Base-by-base conservation (phyloP, 2,113 vertebrate genomes). In the Columba janthina region DNA sequence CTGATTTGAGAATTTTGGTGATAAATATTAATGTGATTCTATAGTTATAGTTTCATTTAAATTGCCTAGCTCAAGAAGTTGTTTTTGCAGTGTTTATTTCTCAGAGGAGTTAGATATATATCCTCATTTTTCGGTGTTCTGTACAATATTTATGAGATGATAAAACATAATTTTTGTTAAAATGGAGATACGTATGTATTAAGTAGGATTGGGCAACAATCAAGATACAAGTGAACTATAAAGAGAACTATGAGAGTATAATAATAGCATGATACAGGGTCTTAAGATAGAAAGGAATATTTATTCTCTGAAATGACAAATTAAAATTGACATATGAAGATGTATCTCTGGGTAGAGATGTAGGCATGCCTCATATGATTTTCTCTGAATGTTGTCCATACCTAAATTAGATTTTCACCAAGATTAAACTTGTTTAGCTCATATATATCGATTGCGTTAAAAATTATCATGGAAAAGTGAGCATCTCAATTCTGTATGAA, bases 321-420 rank as follows among this genome's bases (percentile, higher is more conserved):
- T 82, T 64, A 94, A 64, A 74, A 28, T 46, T 85, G 82, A 78
- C 61, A 42, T 81, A 67, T 31, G 29, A 88, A 92, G 88, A 42
- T 22, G 3, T 57, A 24, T 48, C 71, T 88, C 78, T 73, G 89
- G 17, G 34, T 71, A 73, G 34, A 65, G 88, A 54, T 77, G 29
- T 67, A 92, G 13, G 5, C 82, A 83, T 94, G 83, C 90, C 83
- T 94, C 80, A 78, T 46, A 54, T 88, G 73, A 44, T 91, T 92
- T 93, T 69, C 79, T 90, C 86, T 80, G 61, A 95, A 85, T 89
- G 95, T 94, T 97, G 97, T 97, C 93, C 79, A 96, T 97, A 71
- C 72, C 91, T 94, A 95, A 97, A 98, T 97, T 97, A 97, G 96
- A 96, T 98, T 97, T 97, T 97, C 83, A 74, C 73, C 82, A 85